Base-by-base conservation (phyloP, 1,140 invertebrate genomes). In the Palaemon carinicauda region DNA sequence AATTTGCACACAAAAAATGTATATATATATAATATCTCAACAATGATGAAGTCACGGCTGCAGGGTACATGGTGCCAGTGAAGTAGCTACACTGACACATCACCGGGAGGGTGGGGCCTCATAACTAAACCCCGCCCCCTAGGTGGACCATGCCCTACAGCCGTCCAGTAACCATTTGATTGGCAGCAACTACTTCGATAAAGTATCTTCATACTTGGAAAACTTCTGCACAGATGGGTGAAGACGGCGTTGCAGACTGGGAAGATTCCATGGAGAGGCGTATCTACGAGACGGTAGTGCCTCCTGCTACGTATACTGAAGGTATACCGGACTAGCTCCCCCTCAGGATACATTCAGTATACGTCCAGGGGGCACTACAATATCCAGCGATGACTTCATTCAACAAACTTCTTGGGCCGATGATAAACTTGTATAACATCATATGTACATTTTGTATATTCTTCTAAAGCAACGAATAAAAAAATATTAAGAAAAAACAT, bases 341-440 rank as follows among this genome's bases (percentile, higher is more conserved):
- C 97, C 96, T 97, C 97, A 98, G 97, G 96, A 97, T 97, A 98
- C 96, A 97, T 97, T 97, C 96, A 97, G 97, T 98, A 97, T 97
- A 98, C 97, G 96, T 97, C 95, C 96, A 97, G 96, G 96, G 91
- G 89, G 90, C 90, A 90, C 88, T 90, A 86, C 89, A 88, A 79
- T 84, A 80, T 89, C 84, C 85, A 81, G 53, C 85, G 85, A 51
- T 87, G 85, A 87, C 71, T 33, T 87, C 85, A 78, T n/a, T n/a
- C n/a, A n/a, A n/a, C n/a, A n/a, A n/a, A n/a, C n/a, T n/a, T n/a
- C n/a, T n/a, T n/a, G n/a, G n/a, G n/a, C n/a, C n/a, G n/a, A n/a
- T n/a, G n/a, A n/a, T n/a, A n/a, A n/a, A n/a, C n/a, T n/a, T n/a
- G n/a, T n/a, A n/a, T n/a, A n/a, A n/a, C n/a, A n/a, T n/a, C n/a